phyloP scores from a whole-genome alignment of 1,140 invertebrate species.

The Cherax quadricarinatus region DNA sequence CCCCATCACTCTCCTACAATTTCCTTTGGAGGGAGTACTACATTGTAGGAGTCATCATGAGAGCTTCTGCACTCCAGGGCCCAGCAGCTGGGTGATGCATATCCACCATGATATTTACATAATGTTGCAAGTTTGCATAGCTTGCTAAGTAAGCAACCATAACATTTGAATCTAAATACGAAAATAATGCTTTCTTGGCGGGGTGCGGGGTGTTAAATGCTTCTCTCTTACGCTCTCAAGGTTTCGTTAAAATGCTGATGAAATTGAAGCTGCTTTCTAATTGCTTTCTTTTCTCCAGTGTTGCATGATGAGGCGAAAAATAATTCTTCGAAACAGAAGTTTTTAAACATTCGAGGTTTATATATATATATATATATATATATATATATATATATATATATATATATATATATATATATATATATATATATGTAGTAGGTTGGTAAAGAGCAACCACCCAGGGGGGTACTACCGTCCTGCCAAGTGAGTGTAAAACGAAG shows the following conservation, averaged over 20 bases:
- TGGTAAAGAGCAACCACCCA: no score
- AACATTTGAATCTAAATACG: slow-evolving; percentile 7
- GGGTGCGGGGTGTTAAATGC: not conserved
- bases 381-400: no score
- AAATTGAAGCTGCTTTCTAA: not conserved
- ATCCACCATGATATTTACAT: not conserved
- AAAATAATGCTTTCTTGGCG: not conserved
- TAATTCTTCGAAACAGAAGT: no score
- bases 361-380: no score
- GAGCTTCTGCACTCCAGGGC: not conserved
- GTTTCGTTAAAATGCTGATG: slow-evolving; percentile 1
- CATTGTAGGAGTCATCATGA: not conserved
- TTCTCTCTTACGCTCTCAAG: not conserved
- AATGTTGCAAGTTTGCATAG: slow-evolving; percentile 12
- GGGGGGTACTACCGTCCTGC: no score
- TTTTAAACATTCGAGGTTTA: no score
- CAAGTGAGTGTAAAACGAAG: no score
- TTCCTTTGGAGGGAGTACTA: no score
- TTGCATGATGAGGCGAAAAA: no score
- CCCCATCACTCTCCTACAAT: no score
- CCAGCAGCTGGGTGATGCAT: not conserved
- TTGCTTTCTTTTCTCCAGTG: not conserved
- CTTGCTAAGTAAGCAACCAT: not conserved
- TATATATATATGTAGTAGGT: no score
- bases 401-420: no score